These are phyloP conservation scores for Hemitrygon akajei DNA, from an alignment of 2,797 vertebrate species.

Conservation along the genomic window DNA sequence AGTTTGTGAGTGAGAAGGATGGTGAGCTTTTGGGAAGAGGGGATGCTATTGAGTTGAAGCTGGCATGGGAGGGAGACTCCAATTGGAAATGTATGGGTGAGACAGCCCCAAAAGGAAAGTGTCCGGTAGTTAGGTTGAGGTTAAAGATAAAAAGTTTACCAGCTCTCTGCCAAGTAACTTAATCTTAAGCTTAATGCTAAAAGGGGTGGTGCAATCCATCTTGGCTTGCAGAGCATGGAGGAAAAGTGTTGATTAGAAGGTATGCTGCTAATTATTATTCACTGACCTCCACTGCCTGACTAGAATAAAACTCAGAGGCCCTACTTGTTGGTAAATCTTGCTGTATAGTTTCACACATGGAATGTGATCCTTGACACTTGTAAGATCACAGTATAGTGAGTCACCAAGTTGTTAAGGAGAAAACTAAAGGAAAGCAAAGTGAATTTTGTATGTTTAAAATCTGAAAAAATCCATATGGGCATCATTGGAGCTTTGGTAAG, in stretches of 20 bases:
- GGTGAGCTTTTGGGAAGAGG: too few relatives aligned
- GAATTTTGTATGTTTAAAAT: neutral
- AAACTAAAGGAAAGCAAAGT: neutral
- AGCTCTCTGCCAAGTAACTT: neutral
- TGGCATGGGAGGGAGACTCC: neutral
- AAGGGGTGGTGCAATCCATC: neutral
- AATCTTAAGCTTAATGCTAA: neutral
- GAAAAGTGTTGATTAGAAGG: neutral
- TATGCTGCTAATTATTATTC: neutral
- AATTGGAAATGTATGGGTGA: neutral
- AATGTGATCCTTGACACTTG: neutral
- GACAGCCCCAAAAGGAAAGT: neutral
- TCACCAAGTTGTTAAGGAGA: neutral
- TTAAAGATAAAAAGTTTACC: neutral
- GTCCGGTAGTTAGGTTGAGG: neutral
- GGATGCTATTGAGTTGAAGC: too few relatives aligned
- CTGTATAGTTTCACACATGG: neutral
- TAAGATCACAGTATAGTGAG: neutral
- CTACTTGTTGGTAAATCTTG: neutral
- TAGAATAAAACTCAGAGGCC: neutral
- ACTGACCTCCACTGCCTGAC: neutral
- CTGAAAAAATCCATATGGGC: neutral
- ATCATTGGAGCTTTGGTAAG: neutral
- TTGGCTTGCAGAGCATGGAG: neutral
- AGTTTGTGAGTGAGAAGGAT: too few relatives aligned